These are phyloP conservation scores for Danio albolineatus DNA, from an alignment of 2,797 vertebrate species.

Conservation along the genomic window DNA sequence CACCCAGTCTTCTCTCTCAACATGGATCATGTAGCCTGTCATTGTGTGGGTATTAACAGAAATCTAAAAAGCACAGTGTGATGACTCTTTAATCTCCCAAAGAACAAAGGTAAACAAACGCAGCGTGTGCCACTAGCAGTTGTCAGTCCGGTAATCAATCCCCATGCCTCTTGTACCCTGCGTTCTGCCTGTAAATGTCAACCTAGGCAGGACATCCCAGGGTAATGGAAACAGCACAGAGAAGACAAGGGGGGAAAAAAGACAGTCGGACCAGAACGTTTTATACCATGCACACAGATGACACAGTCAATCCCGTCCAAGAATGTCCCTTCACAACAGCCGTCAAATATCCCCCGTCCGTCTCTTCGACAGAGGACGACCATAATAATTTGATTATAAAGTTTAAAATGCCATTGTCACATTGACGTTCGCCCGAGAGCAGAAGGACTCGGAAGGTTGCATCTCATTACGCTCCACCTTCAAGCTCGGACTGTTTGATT, in stretches of 20 bases:
- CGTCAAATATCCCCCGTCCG: background rate
- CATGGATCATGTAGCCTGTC: background rate
- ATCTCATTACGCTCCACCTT: constrained; percentile 42
- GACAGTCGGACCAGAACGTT: constrained; percentile 32
- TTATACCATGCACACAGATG: constrained; percentile 8
- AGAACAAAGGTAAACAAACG: constrained; percentile 41
- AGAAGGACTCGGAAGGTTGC: constrained; percentile 37
- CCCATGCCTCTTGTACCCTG: constrained; percentile 40
- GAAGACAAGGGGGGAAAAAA: constrained; percentile 20
- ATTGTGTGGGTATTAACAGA: constrained; percentile 39
- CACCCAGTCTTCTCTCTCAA: background rate
- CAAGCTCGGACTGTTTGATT: constrained; percentile 41
- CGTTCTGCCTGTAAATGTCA: constrained; percentile 61
- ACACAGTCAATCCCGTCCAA: constrained; percentile 6
- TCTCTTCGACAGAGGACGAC: constrained; percentile 24
- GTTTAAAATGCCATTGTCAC: constrained; percentile 47
- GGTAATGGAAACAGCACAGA: constrained; percentile 27
- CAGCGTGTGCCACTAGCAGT: constrained; percentile 28
- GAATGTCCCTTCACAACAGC: background rate
- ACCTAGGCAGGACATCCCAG: constrained; percentile 32
- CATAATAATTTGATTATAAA: constrained; percentile 33
- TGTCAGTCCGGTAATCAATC: constrained; percentile 54
- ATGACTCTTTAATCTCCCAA: constrained; percentile 44
- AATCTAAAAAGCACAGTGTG: constrained; percentile 31
- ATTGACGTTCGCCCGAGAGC: constrained; percentile 29